A percentile compares a stretch with the other conserved stretches of the same genome.
These are phyloP conservation scores for Aphrophora alni DNA, from an alignment of 2,888 invertebrate species.

Conservation along the genomic window DNA sequence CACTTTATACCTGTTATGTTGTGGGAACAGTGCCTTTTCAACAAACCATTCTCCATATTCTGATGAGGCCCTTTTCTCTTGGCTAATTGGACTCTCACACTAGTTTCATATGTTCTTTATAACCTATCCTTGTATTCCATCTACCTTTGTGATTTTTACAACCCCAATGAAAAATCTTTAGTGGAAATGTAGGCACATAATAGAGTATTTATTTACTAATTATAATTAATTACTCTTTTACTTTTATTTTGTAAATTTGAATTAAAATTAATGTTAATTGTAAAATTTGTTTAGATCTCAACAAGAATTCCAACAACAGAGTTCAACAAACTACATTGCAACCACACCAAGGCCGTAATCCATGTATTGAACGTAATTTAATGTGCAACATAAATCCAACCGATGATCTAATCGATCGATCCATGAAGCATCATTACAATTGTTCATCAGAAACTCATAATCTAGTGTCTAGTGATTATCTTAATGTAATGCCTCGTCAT, in stretches of 20 bases:
- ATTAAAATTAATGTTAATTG: not conserved
- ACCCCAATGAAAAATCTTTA: too few relatives aligned
- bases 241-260: constrained; percentile 35
- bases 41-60: too few relatives aligned
- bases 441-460: constrained; percentile 52
- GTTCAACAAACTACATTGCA: constrained; percentile 60
- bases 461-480: constrained; percentile 50
- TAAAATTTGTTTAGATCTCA: not conserved
- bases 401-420: constrained; percentile 29
- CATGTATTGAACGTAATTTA: constrained; percentile 78
- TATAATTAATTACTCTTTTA: too few relatives aligned
- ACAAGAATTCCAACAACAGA: constrained; percentile 37
- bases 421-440: constrained; percentile 48
- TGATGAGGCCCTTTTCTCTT: too few relatives aligned
- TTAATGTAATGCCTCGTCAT: constrained; percentile 56
- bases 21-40: too few relatives aligned
- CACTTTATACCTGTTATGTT: too few relatives aligned
- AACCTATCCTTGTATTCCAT: too few relatives aligned
- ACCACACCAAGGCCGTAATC: constrained; percentile 85
- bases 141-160: too few relatives aligned
- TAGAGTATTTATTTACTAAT: too few relatives aligned
- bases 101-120: too few relatives aligned
- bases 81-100: too few relatives aligned
- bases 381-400: constrained; percentile 25
- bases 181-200: too few relatives aligned